Conservation (phyloP, 2,888 invertebrate genomes). For the Aromia moschata region DNA sequence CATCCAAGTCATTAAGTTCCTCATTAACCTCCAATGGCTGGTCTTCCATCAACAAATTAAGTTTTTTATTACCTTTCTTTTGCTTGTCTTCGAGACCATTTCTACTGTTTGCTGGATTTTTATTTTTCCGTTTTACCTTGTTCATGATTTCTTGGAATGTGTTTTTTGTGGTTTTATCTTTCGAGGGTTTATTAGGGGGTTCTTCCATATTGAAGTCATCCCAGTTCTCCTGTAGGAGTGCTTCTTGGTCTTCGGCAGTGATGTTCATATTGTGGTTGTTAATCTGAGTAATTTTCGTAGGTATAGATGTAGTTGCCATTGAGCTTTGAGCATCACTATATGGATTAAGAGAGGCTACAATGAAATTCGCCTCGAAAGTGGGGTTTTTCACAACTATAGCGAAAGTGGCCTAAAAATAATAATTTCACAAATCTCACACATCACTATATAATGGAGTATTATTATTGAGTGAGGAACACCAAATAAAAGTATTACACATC, state of each 20-base stretch:
- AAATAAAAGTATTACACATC: too few species aligned
- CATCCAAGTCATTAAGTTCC: conserved; percentile 26
- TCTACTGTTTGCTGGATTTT: conserved; percentile 9
- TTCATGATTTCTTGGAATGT: conserved; percentile 29
- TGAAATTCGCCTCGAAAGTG: conserved; percentile 81
- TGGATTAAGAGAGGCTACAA: conserved; percentile 79
- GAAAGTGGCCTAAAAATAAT: conserved; percentile 71
- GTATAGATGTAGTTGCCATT: conserved; percentile 37
- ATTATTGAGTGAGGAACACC: too few species aligned
- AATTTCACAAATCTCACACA: neutral
- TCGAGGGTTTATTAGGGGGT: conserved; percentile 18
- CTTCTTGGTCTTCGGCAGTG: conserved; percentile 49
- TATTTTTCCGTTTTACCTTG: conserved; percentile 20
- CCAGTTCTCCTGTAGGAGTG: conserved; percentile 50
- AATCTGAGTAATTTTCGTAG: conserved; percentile 55
- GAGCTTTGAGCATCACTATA: conserved; percentile 62
- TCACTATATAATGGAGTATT: too few species aligned
- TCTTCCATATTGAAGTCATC: conserved; percentile 45
- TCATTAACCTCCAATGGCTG: conserved; percentile 4
- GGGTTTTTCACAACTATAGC: conserved; percentile 77
- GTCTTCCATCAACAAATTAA: conserved; percentile 3
- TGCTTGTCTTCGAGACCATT: conserved; percentile 1
- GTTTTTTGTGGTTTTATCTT: conserved; percentile 24
- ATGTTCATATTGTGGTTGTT: conserved; percentile 40
- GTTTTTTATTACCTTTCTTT: conserved; percentile 16